phyloP scores from a whole-genome alignment of 2,888 invertebrate genomes.

The Rotaria socialis region DNA sequence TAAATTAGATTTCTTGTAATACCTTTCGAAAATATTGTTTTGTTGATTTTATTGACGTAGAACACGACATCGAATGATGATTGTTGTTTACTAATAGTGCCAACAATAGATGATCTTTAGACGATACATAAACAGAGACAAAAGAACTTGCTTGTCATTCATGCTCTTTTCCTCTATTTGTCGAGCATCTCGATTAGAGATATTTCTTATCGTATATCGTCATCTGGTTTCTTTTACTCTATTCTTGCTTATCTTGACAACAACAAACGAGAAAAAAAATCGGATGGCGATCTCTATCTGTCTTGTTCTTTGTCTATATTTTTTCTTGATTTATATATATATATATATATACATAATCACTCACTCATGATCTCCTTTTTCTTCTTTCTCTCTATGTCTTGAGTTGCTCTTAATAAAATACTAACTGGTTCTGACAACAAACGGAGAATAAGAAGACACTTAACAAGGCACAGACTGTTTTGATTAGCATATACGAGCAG shows the following conservation, averaged over 20 bases:
- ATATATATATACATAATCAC: background rate
- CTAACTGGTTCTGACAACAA: background rate
- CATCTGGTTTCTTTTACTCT: constrained; percentile 10
- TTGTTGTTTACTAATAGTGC: background rate
- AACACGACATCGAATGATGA: background rate
- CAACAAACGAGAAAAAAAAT: background rate
- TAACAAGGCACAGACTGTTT: background rate
- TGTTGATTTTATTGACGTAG: background rate
- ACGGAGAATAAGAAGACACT: background rate
- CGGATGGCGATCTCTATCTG: background rate
- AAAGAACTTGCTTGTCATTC: background rate
- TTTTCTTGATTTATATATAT: background rate
- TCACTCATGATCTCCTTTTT: background rate
- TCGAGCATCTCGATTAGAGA: constrained; percentile 26
- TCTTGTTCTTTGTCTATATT: background rate
- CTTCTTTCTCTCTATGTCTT: background rate
- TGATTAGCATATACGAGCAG: background rate
- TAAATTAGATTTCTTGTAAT: background rate
- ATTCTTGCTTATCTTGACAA: background rate
- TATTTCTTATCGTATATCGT: constrained; percentile 22
- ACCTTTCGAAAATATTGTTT: background rate
- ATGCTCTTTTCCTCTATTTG: background rate
- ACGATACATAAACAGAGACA: background rate
- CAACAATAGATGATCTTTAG: background rate
- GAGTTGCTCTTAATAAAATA: background rate